Evolutionary conservation across 2,113 vertebrate genomes (phyloP), one percentile per base, ranked within the genome.

Genomic region (Apteryx mantelli): DNA sequence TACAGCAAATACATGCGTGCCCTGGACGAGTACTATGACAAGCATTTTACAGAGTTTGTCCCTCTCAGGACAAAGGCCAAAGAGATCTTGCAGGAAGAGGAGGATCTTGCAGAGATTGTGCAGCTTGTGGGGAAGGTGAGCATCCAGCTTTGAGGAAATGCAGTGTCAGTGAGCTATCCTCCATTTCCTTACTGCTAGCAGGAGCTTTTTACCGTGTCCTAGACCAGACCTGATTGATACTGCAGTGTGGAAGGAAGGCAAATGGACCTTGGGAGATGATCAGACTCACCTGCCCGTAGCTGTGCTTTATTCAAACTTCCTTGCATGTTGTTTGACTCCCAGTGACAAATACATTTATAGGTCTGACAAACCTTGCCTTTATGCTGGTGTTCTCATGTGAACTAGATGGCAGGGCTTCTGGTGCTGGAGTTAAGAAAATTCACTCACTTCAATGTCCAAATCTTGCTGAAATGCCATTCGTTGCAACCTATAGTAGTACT

Each of bases 71-170:
- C 99, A 94, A 99, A 99, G 96, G 98, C 99, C 40, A 99, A 99
- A 98, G 99, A 99, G 97, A 99, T 99, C 95, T 97, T 99, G 25
- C 99, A 99, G 97, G 99, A 99, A 96, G 99, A 99, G 94, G 99
- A 99, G 95, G 99, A 99, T 96, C 98, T 99, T 78, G 99, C 99
- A 56, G 99, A 99, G 98, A 99, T 99, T 48, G 99, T 99, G 63
- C 99, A 99, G 98, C 99, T 99, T 19, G 99, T 99, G n/a, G 99
- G 99, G 88, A 99, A 99, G 98, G 99, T 99, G 73, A 98, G 97
- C 87, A 65, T 38, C 24, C 40, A 78, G 34, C 81, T 82, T 14
- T 50, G 82, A 74, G 55, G n/a, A 36, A 80, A 3, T 5, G 16
- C 13, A 24, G 8, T 22, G 25, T 34, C 55, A 17, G 0, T 70